Percentiles rank a stretch among this genome's conserved stretches.
These are phyloP conservation scores for Copidosoma aretas DNA, from an alignment of 2,888 invertebrate species.

Conservation along the genomic window DNA sequence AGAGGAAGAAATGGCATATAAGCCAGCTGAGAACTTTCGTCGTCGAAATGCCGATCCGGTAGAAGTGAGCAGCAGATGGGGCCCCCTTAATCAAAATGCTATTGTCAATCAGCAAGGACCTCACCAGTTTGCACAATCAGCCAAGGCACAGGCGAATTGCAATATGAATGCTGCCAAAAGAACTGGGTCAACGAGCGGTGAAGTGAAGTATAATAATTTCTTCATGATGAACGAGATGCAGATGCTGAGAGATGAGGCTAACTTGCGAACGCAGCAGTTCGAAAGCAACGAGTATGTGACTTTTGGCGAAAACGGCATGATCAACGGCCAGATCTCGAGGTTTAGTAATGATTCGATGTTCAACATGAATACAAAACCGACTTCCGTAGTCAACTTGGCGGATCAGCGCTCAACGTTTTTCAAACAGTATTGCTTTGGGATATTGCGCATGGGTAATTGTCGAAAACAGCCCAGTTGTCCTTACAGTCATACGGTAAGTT, in stretches of 20 bases:
- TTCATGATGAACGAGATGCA: conserved; percentile 32
- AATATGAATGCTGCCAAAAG: too few relatives aligned
- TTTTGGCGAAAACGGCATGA: conserved; percentile 8
- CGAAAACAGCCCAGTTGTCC: not conserved
- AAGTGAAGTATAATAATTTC: conserved; percentile 1
- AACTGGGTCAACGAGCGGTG: not conserved
- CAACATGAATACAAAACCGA: too few relatives aligned
- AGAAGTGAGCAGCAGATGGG: too few relatives aligned
- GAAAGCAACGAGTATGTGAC: conserved; percentile 4
- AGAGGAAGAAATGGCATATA: not conserved
- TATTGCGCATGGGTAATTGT: conserved; percentile 24
- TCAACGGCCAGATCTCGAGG: too few relatives aligned
- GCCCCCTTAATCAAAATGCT: too few relatives aligned
- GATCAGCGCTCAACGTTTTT: conserved; percentile 16
- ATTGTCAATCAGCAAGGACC: too few relatives aligned
- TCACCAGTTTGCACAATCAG: too few relatives aligned
- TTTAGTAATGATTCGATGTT: too few relatives aligned
- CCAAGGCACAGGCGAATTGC: too few relatives aligned
- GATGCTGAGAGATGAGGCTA: conserved; percentile 27
- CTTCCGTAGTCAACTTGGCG: too few relatives aligned
- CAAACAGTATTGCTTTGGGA: conserved; percentile 15
- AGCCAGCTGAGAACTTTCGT: not conserved
- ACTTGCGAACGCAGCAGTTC: conserved; percentile 8
- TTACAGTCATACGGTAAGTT: conserved; percentile 28
- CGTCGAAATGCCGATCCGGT: too few relatives aligned